Evolutionary conservation across 2,113 vertebrate species (phyloP), one percentile per base, ranked within the genome.

Genomic region (Callionymus lyra): DNA sequence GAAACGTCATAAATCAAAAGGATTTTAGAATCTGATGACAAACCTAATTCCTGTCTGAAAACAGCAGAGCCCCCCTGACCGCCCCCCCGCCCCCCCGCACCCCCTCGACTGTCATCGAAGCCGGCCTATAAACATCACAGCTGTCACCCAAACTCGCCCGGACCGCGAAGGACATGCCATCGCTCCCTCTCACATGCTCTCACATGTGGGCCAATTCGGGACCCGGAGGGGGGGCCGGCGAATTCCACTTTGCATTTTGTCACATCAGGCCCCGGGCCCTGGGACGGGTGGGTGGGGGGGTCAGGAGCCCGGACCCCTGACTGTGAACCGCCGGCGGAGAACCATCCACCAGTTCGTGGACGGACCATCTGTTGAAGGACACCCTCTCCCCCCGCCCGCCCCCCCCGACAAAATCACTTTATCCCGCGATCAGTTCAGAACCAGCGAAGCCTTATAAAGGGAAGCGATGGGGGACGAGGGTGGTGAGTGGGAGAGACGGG

Each of bases 21-120:
- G 83, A 87, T 89, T 91, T 88, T 87, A 87, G 84, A 88, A 88
- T 90, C 83, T 88, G 89, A 88, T 84, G 87, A 90, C 86, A 92
- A 91, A 88, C 77, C 65, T 63, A 87, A 91, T 88, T 88, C 82
- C 82, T 86, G 79, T 80, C 81, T 84, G 71, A 82, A 86, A 82
- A 86, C 82, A 86, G 79, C 80, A 78, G 80, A 79, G 63, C 59
- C 17, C 12, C 10, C 37, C 66, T 76, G 80, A 78, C 80, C 76
- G 61, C 10, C 11, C 42, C 31, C 42, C 9, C 17, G 6, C 17
- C 39, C 18, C 10, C 12, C 39, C 35, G 12, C 27, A 49, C 53
- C 70, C 82, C 80, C 74, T 77, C 56, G 82, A 89, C 78, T 91
- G 85, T 93, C 87, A 90, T 87, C 74, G 78, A 90, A 91, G 79